Percentiles rank a stretch among this genome's conserved stretches.
Conservation (phyloP, 53 echinoderm and acorn worm genomes). For the Glandiceps talaboti region DNA sequence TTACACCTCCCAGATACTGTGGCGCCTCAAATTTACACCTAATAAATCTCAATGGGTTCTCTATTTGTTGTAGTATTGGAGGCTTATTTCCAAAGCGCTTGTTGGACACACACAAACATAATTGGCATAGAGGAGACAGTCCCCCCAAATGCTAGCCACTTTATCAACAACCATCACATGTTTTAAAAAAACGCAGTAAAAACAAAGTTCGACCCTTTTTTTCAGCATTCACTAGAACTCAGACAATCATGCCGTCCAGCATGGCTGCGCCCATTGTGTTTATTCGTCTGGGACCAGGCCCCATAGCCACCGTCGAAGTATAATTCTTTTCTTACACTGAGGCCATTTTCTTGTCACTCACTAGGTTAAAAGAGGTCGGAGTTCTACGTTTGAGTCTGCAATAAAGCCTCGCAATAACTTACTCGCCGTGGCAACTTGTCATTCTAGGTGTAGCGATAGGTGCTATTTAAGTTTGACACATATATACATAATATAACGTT, state of each 20-base stretch:
- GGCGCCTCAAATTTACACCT: conserved; percentile 39
- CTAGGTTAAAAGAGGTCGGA: too few species aligned
- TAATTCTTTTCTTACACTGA: too few species aligned
- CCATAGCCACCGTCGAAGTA: too few species aligned
- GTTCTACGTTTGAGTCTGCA: too few species aligned
- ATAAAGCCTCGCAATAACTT: too few species aligned
- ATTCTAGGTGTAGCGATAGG: too few species aligned
- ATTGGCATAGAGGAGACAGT: neutral
- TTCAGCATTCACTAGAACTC: neutral
- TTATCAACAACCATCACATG: neutral
- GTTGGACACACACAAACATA: neutral
- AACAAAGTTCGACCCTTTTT: neutral
- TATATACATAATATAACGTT: too few species aligned
- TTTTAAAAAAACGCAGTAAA: neutral
- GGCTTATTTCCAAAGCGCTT: neutral
- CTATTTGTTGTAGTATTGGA: neutral
- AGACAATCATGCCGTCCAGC: neutral
- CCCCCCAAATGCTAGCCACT: neutral
- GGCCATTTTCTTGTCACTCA: too few species aligned
- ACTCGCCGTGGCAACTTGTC: too few species aligned
- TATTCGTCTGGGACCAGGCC: neutral
- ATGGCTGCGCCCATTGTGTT: neutral
- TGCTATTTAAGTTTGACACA: too few species aligned
- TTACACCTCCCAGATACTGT: conserved; percentile 60
- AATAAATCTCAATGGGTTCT: conserved; percentile 21